phyloP scores from a whole-genome alignment of 2,113 vertebrate genomes.

The Trogon surrucura region DNA sequence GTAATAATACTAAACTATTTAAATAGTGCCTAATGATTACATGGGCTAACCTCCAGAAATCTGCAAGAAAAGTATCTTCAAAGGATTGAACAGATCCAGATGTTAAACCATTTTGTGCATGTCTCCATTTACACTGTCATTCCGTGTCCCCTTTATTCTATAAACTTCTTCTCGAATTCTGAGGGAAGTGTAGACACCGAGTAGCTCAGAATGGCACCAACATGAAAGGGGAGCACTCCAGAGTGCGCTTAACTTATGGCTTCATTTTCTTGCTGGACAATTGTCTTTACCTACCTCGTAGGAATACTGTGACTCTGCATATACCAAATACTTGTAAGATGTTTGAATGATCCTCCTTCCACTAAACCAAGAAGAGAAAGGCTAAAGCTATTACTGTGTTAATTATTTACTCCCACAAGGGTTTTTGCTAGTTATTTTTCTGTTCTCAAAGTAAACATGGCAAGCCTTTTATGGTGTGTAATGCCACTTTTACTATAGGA shows the following conservation, averaged over 20 bases:
- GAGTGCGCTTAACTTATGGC: not conserved
- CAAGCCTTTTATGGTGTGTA: not conserved
- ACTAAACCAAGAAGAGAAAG: not conserved
- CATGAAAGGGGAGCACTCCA: not conserved
- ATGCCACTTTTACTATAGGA: not conserved
- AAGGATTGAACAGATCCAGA: not conserved
- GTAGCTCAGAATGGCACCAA: not conserved
- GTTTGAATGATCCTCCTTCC: not conserved
- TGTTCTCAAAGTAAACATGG: not conserved
- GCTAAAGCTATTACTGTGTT: not conserved
- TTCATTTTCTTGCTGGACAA: not conserved
- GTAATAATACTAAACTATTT: not conserved
- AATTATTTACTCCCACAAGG: not conserved
- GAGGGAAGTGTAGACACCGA: not conserved
- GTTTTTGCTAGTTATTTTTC: not conserved
- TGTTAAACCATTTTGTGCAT: not conserved
- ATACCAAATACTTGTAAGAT: not conserved
- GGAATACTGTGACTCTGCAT: not conserved
- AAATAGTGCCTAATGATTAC: not conserved
- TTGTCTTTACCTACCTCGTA: not conserved
- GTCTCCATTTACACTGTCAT: not conserved
- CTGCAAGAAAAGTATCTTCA: not conserved
- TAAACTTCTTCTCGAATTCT: not conserved
- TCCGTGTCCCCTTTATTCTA: not conserved
- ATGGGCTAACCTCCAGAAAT: not conserved